These are phyloP conservation scores for Brachyptera putata DNA, from an alignment of 2,888 invertebrate genomes.

Conservation along the genomic window DNA sequence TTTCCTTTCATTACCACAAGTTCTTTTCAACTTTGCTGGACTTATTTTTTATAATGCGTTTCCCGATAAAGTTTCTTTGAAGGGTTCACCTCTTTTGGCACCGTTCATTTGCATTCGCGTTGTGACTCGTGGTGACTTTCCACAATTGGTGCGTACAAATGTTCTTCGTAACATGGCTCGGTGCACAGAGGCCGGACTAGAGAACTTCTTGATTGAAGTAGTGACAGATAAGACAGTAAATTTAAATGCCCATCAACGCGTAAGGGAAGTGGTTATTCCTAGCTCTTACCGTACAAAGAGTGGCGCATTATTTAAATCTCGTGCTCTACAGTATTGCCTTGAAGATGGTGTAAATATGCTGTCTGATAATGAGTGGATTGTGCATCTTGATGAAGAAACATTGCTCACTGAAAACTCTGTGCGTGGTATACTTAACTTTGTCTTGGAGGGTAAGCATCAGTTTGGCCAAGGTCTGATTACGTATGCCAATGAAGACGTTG, in stretches of 20 bases:
- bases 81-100: slow-evolving; percentile 85
- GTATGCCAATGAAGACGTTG: slow-evolving; percentile 93
- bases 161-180: slow-evolving; percentile 81
- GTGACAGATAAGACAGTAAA: slow-evolving; percentile 86
- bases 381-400: slow-evolving; percentile 97
- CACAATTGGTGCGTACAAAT: slow-evolving; percentile 83
- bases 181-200: slow-evolving; percentile 83
- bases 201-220: slow-evolving; percentile 94
- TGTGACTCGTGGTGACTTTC: slow-evolving; percentile 91
- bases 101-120: slow-evolving; percentile 93
- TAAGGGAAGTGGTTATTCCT: slow-evolving; percentile 87
- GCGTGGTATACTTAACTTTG: slow-evolving; percentile 88
- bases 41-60: slow-evolving; percentile 89
- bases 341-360: slow-evolving; percentile 83
- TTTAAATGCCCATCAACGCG: slow-evolving; percentile 67
- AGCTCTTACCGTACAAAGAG: slow-evolving; percentile 79
- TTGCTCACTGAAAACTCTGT: slow-evolving; percentile 88
- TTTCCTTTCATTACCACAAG: slow-evolving; percentile 83
- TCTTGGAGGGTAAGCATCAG: slow-evolving; percentile 87
- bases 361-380: slow-evolving; percentile 89
- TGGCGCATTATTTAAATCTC: slow-evolving; percentile 89
- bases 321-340: slow-evolving; percentile 92
- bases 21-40: slow-evolving; percentile 82
- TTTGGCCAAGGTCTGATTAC: slow-evolving; percentile 95
- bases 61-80: slow-evolving; percentile 82